Percentiles rank a stretch among this genome's conserved stretches.
Conservation (phyloP, 2,797 vertebrate genomes). For the Sciaenops ocellatus region DNA sequence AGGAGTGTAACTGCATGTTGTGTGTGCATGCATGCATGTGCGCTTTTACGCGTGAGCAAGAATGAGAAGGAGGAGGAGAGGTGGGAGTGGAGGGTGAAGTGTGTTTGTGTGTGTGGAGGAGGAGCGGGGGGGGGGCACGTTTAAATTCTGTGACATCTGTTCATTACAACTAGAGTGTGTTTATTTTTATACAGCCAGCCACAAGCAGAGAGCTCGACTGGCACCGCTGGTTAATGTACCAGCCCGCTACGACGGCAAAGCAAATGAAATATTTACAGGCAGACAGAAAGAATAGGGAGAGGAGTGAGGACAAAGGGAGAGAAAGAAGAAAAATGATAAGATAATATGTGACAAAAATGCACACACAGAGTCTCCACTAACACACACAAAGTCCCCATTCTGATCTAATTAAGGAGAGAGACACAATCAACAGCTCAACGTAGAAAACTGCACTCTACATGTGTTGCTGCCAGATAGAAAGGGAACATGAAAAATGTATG, state of each 20-base stretch:
- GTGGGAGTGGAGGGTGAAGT: constrained; percentile 75
- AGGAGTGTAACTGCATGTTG: constrained; percentile 42
- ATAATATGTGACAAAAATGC: constrained; percentile 76
- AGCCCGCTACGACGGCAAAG: constrained; percentile 71
- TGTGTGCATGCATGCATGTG: constrained; percentile 66
- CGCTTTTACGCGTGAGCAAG: constrained; percentile 66
- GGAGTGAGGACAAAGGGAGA: constrained; percentile 60
- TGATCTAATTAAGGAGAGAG: constrained; percentile 47
- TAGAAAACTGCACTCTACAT: not conserved
- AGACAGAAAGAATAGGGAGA: constrained; percentile 67
- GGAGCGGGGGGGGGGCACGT: constrained; percentile 84
- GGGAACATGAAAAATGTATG: not conserved
- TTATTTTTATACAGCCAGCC: constrained; percentile 97
- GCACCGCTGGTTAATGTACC: constrained; percentile 86
- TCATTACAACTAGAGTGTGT: constrained; percentile 93
- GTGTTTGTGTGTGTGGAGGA: constrained; percentile 71
- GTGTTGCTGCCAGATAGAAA: constrained; percentile 4
- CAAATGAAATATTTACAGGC: constrained; percentile 84
- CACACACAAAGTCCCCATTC: constrained; percentile 32
- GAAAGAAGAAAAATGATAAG: constrained; percentile 64
- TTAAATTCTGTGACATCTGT: constrained; percentile 97
- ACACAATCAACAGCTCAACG: constrained; percentile 16
- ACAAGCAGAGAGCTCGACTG: constrained; percentile 84
- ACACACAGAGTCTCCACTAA: constrained; percentile 29
- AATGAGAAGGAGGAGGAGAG: constrained; percentile 54